These are phyloP conservation scores for Babylonia areolata DNA, from an alignment of 1,140 invertebrate genomes.

Conservation along the genomic window DNA sequence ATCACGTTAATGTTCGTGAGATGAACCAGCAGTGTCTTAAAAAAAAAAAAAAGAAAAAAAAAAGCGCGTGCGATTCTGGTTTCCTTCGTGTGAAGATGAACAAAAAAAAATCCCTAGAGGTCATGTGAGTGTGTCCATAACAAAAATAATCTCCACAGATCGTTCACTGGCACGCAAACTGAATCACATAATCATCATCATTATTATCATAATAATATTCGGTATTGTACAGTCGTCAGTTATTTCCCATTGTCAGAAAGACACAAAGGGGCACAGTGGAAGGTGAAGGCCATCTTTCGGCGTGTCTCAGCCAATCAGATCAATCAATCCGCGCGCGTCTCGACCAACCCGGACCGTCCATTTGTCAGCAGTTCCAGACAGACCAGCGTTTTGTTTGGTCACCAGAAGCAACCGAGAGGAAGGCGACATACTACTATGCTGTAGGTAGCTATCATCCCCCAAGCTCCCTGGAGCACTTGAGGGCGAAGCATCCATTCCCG, in stretches of 20 bases:
- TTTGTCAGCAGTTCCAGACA: not conserved
- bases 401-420: too few species aligned
- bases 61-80: too few species aligned
- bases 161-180: too few species aligned
- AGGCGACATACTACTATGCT: not conserved
- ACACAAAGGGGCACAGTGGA: slow-evolving; percentile 1
- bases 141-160: too few species aligned
- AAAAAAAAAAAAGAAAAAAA: not conserved
- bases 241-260: not conserved
- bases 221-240: not conserved
- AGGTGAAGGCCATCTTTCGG: slow-evolving; percentile 6
- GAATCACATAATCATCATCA: too few species aligned
- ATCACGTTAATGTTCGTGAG: not conserved
- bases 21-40: not conserved
- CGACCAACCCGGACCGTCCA: not conserved
- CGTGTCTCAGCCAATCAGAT: not conserved
- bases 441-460: not conserved
- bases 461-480: not conserved
- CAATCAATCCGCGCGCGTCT: not conserved
- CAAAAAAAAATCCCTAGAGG: too few species aligned
- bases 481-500: not conserved
- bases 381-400: not conserved
- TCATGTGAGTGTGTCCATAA: too few species aligned
- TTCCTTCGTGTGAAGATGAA: too few species aligned
- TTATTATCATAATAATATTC: too few species aligned